Evolutionary conservation across 2,888 invertebrate genomes (phyloP), one percentile per base, ranked within the genome.

Genomic region (Tetropium fuscum): DNA sequence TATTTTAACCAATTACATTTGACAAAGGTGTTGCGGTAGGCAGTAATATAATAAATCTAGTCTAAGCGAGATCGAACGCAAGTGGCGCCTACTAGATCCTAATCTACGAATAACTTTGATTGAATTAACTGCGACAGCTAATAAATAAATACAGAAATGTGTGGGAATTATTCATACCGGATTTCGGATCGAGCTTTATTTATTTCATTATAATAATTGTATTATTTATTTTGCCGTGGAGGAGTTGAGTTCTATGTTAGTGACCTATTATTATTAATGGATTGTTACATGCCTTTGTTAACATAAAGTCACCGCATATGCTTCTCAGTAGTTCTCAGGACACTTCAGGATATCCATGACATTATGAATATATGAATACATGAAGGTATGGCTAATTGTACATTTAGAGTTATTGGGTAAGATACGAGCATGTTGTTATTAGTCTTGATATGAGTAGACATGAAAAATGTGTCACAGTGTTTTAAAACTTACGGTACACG

Each of bases 401-500:
- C 34, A 18, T 48, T 34, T 48, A 36, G 48, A 19, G 11, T 36
- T 34, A 48, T 48, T 48, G 34, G 34, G 36, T 7, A 13, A 20
- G 48, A 34, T 48, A 11, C n/a, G 25, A 34, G 15, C 36, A 15
- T 15, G 48, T 48, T 48, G 19, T 48, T 48, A 36, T 16, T 48
- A 32, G 32, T 48, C 8, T 16, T 10, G 34, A 40, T 38, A 25
- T 34, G 36, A 22, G 38, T 22, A 36, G 48, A 36, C 15, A 25
- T 36, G 48, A 48, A 57, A 48, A 57, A 53, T 58, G 41, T 53
- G 51, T 53, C 45, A 48, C 48, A 45, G 44, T 44, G 49, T 49
- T 49, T 47, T 49, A 25, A 43, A 57, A 62, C 44, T 64, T 62
- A 59, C 60, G 60, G 62, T 49, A 53, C 58, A 57, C 27, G 60